Evolutionary conservation across 1,140 invertebrate genomes (phyloP), one percentile per base, ranked within the genome.

Genomic region (Trachymyrmex cornetzi): DNA sequence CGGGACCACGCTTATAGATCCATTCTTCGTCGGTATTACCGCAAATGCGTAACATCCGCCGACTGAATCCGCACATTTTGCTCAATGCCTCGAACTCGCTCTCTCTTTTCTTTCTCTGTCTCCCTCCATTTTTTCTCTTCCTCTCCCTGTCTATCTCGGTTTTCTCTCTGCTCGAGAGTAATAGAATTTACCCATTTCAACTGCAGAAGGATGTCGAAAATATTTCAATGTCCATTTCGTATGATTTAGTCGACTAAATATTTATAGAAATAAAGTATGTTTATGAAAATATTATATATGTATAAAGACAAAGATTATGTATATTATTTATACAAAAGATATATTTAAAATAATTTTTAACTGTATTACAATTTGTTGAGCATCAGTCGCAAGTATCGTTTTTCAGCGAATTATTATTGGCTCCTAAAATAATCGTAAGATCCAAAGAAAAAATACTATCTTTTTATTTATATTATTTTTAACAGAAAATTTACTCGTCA

Each of bases 1-100:
- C 53, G 24, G 22, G 44, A 27, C 64, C 72, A 86, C 55, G 64
- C 48, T 85, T 59, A 81, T 72, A 63, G 77, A 74, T 84, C 85
- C 66, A 72, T 79, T 85, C 82, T 86, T 84, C 38, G 66, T 61
- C 63, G 77, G 27, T 50, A 88, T 85, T 86, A 85, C 82, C 85
- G 64, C 85, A 89, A 89, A 86, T 72, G 38, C 44, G 55, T 77
- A 81, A 61, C 77, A 72, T 89, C 77, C 75, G 67, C 50, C 12
- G 27, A 71, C 53, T 67, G 53, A 69, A 53, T 79, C 74, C 82
- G 50, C 50, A 38, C 48, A 75, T 84, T 84, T 75, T 63, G 69
- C 24, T 44, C 24, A 34, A 82, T 74, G 80, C 38, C 24, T 14
- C 30, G 5, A 34, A 34, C 0, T 34, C 38, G 9, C 2, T 44